phyloP scores from a whole-genome alignment of 2,888 invertebrate genomes.

The Conus canariensis region DNA sequence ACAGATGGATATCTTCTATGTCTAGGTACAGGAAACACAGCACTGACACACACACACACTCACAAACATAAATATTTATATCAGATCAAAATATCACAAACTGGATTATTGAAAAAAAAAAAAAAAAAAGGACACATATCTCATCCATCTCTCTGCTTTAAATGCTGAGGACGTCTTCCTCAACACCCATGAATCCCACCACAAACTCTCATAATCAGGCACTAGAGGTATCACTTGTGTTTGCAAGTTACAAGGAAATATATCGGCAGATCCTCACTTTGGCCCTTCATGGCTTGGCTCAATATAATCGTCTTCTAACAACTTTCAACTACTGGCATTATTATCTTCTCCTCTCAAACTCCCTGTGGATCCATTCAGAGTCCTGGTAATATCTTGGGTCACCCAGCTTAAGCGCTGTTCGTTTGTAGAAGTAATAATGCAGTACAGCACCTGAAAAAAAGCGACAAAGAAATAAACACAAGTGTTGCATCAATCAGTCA shows the following conservation, averaged over 20 bases:
- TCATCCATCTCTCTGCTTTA: too few relatives aligned
- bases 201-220: not conserved
- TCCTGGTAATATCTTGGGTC: conserved; percentile 95
- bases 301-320: not conserved
- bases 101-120: not conserved
- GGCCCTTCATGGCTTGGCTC: not conserved
- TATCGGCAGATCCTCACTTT: not conserved
- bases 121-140: not conserved
- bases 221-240: not conserved
- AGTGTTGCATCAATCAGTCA: too few relatives aligned
- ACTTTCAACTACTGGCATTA: not conserved
- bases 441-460: conserved; percentile 86
- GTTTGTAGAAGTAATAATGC: conserved; percentile 94
- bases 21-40: not conserved
- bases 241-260: not conserved
- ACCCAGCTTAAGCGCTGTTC: conserved; percentile 90
- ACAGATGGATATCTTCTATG: too few relatives aligned
- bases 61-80: not conserved
- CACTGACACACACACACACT: not conserved
- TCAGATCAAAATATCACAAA: not conserved
- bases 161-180: not conserved
- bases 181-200: not conserved
- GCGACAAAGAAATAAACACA: conserved; percentile 1
- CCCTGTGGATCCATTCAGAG: conserved; percentile 88
- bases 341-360: conserved; percentile 78